Base-by-base conservation (phyloP, 2,113 vertebrate genomes). In the Sinocyclocheilus rhinocerous region DNA sequence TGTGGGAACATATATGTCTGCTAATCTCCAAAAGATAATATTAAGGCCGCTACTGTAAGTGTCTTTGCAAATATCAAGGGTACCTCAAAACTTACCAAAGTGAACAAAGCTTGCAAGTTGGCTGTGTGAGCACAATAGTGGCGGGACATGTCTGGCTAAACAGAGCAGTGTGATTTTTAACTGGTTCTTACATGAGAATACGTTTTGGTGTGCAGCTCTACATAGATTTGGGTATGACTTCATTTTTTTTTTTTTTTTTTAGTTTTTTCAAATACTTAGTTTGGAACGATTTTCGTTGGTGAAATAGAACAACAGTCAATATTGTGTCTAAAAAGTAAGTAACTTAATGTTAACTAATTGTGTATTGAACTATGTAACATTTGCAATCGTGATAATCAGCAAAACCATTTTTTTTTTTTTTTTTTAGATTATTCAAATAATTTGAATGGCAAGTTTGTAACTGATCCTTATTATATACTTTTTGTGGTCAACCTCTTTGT, bases 101-200 rank as follows among this genome's bases (percentile, higher is more conserved):
- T 81, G 79, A 81, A 65, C 13, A 81, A 81, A 81, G 22, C 59
- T 36, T 81, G 79, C 39, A 48, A 29, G n/a, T 81, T 65, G 13
- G 36, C 57, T 45, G 59, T 65, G 36, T 65, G 57, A 18, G n/a
- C 22, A 81, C 57, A 81, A 65, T 81, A 75, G n/a, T 65, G n/a
- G 36, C 4, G 45, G 36, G 18, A 36, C 16, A 57, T 78, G 33
- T 65, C 36, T 81, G 15, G 36, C 96, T 95, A 95, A 95, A 65
- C 78, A 81, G 15, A 48, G 59, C 39, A 65, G 36, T 65, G 9
- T 29, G 39, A 29, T 81, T 81, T 45, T 45, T 78, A 22, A 29
- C 6, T 42, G n/a, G 57, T 63, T 48, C 36, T 48, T 81, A n/a
- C 20, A 24, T 59, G 18, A 36, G 77, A 79, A 22, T 78, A n/a